Percentiles rank a stretch among this genome's conserved stretches.
Evolutionary conservation across 2,797 vertebrate species (phyloP).

Genomic region (Gadopsis marmoratus): DNA sequence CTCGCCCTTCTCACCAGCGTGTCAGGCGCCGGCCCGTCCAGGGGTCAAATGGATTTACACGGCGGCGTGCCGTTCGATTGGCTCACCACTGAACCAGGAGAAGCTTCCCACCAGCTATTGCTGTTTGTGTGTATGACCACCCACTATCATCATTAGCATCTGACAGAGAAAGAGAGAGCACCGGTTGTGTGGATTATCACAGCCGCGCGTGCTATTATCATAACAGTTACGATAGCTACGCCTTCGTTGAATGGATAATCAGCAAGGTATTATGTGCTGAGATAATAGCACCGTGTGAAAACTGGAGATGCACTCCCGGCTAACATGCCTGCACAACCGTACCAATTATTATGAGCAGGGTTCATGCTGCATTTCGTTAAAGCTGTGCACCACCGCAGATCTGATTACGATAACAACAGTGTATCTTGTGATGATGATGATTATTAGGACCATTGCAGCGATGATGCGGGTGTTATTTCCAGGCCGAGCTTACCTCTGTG

Average conservation of each 20-base stretch:
- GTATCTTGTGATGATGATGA: conserved; percentile 70
- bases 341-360: conserved; percentile 74
- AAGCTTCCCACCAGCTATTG: conserved; percentile 48
- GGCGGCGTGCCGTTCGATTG: conserved; percentile 27
- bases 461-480: conserved; percentile 72
- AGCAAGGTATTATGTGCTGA: conserved; percentile 81
- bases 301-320: conserved; percentile 66
- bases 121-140: conserved; percentile 73
- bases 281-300: conserved; percentile 80
- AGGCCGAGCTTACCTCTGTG: conserved; percentile 63
- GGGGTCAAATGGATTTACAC: conserved; percentile 60
- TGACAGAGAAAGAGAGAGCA: conserved; percentile 61
- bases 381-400: conserved; percentile 64
- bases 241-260: conserved; percentile 82
- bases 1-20: background rate
- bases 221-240: conserved; percentile 76
- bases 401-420: conserved; percentile 79
- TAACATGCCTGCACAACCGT: conserved; percentile 62
- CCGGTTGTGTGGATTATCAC: conserved; percentile 75
- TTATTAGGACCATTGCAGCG: conserved; percentile 67
- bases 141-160: conserved; percentile 81
- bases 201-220: conserved; percentile 73
- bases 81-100: conserved; percentile 43
- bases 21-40: background rate
- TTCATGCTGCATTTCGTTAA: conserved; percentile 73